A percentile compares a stretch with the other conserved stretches of the same genome.
Evolutionary conservation across 1,140 invertebrate genomes (phyloP).

Genomic region (Epicauta chinensis): DNA sequence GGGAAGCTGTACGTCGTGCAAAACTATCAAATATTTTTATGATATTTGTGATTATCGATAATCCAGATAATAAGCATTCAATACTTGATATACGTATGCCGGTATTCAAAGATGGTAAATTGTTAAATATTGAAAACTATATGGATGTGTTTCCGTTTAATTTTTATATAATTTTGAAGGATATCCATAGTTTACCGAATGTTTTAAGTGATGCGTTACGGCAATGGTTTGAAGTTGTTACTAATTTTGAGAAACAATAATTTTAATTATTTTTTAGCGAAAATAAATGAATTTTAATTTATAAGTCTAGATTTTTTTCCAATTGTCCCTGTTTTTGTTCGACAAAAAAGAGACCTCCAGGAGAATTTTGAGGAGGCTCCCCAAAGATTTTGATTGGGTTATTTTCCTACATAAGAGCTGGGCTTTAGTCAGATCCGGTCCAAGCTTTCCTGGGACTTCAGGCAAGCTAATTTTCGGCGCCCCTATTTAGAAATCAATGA

Average conservation of each 20-base stretch:
- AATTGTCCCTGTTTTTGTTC: not conserved
- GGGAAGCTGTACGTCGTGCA: conserved; percentile 72
- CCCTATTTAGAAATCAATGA: too few species aligned
- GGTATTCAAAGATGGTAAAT: conserved; percentile 60
- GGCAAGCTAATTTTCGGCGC: too few species aligned
- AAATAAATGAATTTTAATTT: not conserved
- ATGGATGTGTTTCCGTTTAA: conserved; percentile 97
- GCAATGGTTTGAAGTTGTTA: conserved; percentile 97
- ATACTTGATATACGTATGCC: conserved; percentile 85
- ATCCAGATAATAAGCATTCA: conserved; percentile 85
- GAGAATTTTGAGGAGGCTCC: too few species aligned
- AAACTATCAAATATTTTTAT: conserved; percentile 80
- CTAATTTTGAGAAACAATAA: conserved; percentile 48
- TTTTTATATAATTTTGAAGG: conserved; percentile 92
- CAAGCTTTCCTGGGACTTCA: too few species aligned
- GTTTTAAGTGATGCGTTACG: conserved; percentile 92
- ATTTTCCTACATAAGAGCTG: too few species aligned
- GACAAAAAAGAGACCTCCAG: too few species aligned
- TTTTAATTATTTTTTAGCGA: not conserved
- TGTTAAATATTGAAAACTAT: conserved; percentile 64
- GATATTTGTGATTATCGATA: conserved; percentile 94
- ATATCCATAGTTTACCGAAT: conserved; percentile 78
- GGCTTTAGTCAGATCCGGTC: too few species aligned
- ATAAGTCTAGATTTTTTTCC: not conserved
- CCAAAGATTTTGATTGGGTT: too few species aligned